Conservation (phyloP, 2,888 invertebrate species). For the Lochmaea capreae region DNA sequence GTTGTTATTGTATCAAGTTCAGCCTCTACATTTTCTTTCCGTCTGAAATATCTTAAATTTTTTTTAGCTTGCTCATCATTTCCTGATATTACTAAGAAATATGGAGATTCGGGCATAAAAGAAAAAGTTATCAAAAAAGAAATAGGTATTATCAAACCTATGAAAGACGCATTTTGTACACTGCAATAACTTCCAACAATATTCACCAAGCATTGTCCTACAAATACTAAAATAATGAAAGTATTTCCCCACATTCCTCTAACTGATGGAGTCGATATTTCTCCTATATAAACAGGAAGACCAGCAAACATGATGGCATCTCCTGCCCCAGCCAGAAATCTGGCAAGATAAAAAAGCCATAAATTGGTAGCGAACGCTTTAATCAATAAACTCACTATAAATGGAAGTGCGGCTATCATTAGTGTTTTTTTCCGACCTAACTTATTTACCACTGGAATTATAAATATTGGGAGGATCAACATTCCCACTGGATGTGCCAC, state of each 20-base stretch:
- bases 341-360: conserved; percentile 51
- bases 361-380: conserved; percentile 14
- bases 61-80: conserved; percentile 43
- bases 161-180: conserved; percentile 67
- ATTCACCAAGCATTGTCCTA: conserved; percentile 58
- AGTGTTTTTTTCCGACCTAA: conserved; percentile 56
- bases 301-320: conserved; percentile 47
- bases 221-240: conserved; percentile 44
- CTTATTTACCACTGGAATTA: conserved; percentile 47
- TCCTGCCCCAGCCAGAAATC: conserved; percentile 50
- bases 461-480: conserved; percentile 32
- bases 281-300: conserved; percentile 50
- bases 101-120: conserved; percentile 71
- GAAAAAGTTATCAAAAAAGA: conserved; percentile 69
- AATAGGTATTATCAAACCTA: conserved; percentile 70
- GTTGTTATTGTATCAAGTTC: conserved; percentile 47
- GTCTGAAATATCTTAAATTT: conserved; percentile 45
- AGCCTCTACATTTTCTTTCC: conserved; percentile 47
- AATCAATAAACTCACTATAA: background rate
- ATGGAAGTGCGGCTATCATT: conserved; percentile 51
- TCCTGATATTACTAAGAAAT: conserved; percentile 49
- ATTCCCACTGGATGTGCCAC: conserved; percentile 55
- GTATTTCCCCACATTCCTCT: conserved; percentile 51
- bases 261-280: conserved; percentile 48
- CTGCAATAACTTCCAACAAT: conserved; percentile 70